phyloP scores from a whole-genome alignment of 2,888 invertebrate species.

The Chrysolina haemoptera region DNA sequence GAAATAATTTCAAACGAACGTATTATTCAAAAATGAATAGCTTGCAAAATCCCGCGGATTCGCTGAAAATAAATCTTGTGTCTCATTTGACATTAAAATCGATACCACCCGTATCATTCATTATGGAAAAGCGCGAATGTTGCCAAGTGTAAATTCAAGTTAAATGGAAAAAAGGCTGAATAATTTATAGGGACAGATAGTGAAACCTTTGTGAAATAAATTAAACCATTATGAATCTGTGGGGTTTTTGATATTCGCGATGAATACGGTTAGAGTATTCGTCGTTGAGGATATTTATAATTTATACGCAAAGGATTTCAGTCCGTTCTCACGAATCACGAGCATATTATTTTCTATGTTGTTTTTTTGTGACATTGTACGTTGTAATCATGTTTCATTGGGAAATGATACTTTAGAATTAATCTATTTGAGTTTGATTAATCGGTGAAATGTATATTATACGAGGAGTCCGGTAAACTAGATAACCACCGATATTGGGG shows the following conservation, averaged over 20 bases:
- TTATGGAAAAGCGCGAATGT: constrained; percentile 38
- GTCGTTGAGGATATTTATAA: neutral
- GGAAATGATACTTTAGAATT: no score
- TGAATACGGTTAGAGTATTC: constrained; percentile 1
- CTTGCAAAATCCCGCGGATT: constrained; percentile 38
- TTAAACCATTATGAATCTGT: constrained; percentile 34
- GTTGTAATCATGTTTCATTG: no score
- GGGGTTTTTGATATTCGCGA: constrained; percentile 21
- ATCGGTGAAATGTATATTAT: no score
- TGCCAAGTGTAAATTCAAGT: constrained; percentile 41
- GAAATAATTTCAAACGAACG: neutral
- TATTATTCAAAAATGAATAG: constrained; percentile 32
- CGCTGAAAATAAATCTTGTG: constrained; percentile 40
- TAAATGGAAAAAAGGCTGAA: constrained; percentile 35
- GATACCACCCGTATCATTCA: constrained; percentile 40
- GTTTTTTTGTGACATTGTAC: neutral
- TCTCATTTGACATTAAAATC: constrained; percentile 40
- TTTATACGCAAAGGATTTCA: neutral
- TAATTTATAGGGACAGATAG: constrained; percentile 41
- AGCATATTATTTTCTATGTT: neutral
- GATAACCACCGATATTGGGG: no score
- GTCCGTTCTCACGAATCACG: neutral
- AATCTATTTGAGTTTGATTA: no score
- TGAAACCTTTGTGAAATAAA: constrained; percentile 35
- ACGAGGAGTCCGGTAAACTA: no score